Conservation (phyloP, 2,888 invertebrate species). For the Drosophila yooni region DNA sequence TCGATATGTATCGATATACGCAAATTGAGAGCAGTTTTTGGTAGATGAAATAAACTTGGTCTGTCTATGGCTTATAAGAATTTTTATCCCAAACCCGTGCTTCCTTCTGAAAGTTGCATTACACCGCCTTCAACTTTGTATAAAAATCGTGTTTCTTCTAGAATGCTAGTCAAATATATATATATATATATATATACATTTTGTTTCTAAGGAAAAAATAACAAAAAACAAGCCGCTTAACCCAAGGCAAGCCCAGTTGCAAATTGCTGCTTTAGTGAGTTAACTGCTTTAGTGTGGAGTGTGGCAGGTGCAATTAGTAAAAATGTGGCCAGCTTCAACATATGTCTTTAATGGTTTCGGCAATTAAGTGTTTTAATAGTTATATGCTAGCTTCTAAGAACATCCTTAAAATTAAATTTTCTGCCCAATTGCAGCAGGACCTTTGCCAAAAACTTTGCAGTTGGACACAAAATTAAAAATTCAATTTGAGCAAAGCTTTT, state of each 20-base stretch:
- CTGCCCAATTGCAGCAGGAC: constrained; percentile 60
- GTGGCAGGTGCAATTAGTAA: constrained; percentile 59
- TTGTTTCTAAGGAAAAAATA: too few relatives aligned
- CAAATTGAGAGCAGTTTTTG: neutral
- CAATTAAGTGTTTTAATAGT: constrained; percentile 37
- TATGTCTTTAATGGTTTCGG: constrained; percentile 31
- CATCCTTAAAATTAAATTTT: constrained; percentile 56
- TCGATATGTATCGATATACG: neutral
- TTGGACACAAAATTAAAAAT: constrained; percentile 55
- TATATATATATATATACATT: neutral
- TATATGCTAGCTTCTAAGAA: neutral
- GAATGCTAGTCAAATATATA: neutral
- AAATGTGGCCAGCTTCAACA: constrained; percentile 37
- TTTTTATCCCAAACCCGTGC: neutral
- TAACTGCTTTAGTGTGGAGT: constrained; percentile 8
- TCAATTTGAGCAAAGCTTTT: constrained; percentile 61
- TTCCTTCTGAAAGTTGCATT: neutral
- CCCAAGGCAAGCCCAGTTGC: too few relatives aligned
- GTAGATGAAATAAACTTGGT: neutral
- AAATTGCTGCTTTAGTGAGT: neutral
- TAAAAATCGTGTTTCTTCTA: neutral
- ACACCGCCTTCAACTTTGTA: neutral
- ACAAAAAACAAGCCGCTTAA: neutral
- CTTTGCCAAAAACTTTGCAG: constrained; percentile 38
- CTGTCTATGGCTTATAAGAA: neutral